These are phyloP conservation scores for Brachionus sp. DNA, from an alignment of 1,140 invertebrate genomes.

Conservation along the genomic window DNA sequence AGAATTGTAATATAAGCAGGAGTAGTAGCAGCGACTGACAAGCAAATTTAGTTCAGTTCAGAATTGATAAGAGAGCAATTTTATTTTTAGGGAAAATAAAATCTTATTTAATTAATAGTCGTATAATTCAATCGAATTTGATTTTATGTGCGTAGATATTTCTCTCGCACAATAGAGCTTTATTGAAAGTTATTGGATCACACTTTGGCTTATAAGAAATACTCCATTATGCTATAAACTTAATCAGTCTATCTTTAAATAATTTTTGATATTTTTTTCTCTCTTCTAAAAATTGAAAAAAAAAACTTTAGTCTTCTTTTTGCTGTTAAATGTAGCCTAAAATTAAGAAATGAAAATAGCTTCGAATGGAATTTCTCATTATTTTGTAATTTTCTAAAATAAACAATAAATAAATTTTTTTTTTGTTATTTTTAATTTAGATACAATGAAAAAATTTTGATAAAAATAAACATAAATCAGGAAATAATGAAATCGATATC, in stretches of 20 bases:
- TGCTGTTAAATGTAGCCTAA: no score
- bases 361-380: background rate
- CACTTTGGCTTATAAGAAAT: background rate
- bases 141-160: background rate
- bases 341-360: no score
- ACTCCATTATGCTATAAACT: background rate
- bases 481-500: background rate
- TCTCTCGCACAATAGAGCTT: background rate
- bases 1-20: slow-evolving; percentile 19
- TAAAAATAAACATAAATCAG: background rate
- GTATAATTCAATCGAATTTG: background rate
- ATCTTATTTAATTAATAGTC: slow-evolving; percentile 11
- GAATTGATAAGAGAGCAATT: background rate
- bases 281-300: no score
- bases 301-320: no score
- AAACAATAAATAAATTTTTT: background rate
- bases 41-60: background rate
- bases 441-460: slow-evolving; percentile 25
- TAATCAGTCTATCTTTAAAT: background rate
- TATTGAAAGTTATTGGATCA: background rate
- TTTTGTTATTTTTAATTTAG: background rate
- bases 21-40: slow-evolving; percentile 4
- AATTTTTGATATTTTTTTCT: no score
- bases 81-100: background rate
- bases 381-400: background rate